A percentile compares a stretch with the other conserved stretches of the same genome.
Evolutionary conservation across 2,113 vertebrate species (phyloP).

Genomic region (Stegostoma tigrinum): DNA sequence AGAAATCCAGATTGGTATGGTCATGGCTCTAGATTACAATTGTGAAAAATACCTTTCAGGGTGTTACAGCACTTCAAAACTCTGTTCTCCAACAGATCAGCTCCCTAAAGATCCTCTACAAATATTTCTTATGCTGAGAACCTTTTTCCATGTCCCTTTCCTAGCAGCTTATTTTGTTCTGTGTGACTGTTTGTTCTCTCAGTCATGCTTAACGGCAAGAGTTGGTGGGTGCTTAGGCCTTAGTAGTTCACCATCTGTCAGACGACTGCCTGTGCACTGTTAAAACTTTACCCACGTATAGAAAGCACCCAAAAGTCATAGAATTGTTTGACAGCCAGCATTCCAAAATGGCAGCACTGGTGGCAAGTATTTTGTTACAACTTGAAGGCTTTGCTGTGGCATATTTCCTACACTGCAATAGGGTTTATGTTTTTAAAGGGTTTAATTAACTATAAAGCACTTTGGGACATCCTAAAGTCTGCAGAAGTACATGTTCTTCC

Average conservation of each 20-base stretch:
- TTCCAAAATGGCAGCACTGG: background rate
- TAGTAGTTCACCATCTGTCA: background rate
- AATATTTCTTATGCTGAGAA: background rate
- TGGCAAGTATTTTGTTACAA: background rate
- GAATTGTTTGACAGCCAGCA: background rate
- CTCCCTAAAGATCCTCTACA: background rate
- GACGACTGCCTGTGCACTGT: background rate
- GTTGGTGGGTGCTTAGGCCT: too few relatives aligned
- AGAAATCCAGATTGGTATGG: background rate
- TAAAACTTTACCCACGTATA: background rate
- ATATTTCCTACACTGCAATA: background rate
- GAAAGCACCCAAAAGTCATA: background rate
- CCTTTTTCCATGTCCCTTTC: too few relatives aligned
- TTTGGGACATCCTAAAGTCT: background rate
- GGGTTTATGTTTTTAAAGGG: too few relatives aligned
- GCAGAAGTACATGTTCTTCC: background rate
- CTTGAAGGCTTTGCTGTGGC: background rate
- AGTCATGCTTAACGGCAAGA: background rate
- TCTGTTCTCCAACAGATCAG: background rate
- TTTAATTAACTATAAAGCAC: too few relatives aligned
- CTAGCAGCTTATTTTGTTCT: background rate
- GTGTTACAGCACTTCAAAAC: background rate
- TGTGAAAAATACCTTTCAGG: background rate
- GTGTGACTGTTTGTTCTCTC: background rate
- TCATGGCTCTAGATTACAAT: too few relatives aligned